Percentiles rank a stretch among this genome's conserved stretches.
phyloP scores from a whole-genome alignment of 1,140 invertebrate species.

The Ruditapes philippinarum region DNA sequence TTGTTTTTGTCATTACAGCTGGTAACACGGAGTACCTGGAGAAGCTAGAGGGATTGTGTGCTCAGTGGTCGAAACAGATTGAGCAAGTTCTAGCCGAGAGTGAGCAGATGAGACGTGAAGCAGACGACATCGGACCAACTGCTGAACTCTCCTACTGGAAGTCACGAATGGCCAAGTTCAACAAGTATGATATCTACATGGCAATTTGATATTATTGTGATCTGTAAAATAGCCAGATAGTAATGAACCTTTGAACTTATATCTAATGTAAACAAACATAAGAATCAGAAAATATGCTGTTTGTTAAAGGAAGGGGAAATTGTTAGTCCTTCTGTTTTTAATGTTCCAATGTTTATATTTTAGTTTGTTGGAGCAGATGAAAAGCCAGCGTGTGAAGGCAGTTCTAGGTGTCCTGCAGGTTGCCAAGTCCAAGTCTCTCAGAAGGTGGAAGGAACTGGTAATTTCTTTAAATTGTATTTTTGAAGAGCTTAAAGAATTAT shows the following conservation, averaged over 20 bases:
- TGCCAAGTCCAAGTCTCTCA: conserved; percentile 93
- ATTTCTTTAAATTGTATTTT: no score
- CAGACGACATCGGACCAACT: conserved; percentile 95
- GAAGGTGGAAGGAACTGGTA: conserved; percentile 92
- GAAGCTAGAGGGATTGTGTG: conserved; percentile 84
- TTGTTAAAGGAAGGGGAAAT: no score
- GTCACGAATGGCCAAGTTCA: conserved; percentile 96
- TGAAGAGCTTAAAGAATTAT: no score
- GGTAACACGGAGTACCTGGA: conserved; percentile 84
- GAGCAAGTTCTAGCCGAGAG: conserved; percentile 86
- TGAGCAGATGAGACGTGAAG: conserved; percentile 95
- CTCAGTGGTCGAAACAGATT: conserved; percentile 86
- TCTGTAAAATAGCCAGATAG: no score
- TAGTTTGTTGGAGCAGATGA: conserved; percentile 94
- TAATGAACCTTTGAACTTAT: no score
- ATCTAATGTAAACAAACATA: no score
- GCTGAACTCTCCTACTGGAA: conserved; percentile 99
- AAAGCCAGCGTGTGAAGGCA: conserved; percentile 88
- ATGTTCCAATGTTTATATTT: conserved; percentile 40
- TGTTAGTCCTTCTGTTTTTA: no score
- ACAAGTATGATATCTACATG: no score
- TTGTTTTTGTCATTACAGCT: conserved; percentile 74
- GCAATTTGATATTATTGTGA: no score
- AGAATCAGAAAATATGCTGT: no score
- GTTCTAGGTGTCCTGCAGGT: conserved; percentile 93